A percentile compares a stretch with the other conserved stretches of the same genome.
These are phyloP conservation scores for Brachynemurus nebulosus DNA, from an alignment of 2,888 invertebrate genomes.

Conservation along the genomic window DNA sequence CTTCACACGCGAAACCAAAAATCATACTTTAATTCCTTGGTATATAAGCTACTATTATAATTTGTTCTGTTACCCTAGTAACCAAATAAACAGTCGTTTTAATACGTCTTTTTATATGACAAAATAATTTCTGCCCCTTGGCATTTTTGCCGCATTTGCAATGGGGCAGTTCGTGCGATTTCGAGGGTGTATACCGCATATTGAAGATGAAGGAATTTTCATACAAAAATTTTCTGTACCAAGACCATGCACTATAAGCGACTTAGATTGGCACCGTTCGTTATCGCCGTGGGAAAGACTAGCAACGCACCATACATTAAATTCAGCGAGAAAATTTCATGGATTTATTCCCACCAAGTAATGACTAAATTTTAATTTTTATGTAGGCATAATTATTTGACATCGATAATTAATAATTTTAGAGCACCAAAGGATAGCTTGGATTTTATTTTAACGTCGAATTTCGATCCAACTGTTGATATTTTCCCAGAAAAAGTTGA, in stretches of 20 bases:
- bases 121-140: background rate
- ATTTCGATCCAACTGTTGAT: conserved; percentile 53
- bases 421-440: conserved; percentile 52
- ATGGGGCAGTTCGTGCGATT: too few species aligned
- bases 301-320: conserved; percentile 38
- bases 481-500: conserved; percentile 49
- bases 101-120: too few species aligned
- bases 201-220: conserved; percentile 34
- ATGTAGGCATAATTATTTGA: background rate
- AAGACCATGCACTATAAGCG: conserved; percentile 20
- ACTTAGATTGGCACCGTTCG: conserved; percentile 27
- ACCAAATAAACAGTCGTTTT: too few species aligned
- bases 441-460: conserved; percentile 49
- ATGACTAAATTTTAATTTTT: background rate
- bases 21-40: too few species aligned
- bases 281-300: conserved; percentile 33
- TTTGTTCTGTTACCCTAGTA: too few species aligned
- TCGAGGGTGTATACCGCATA: conserved; percentile 29
- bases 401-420: conserved; percentile 11
- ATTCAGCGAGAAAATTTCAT: conserved; percentile 35
- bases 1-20: too few species aligned
- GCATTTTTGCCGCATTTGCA: too few species aligned
- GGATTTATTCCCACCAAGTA: conserved; percentile 28
- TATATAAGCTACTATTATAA: too few species aligned
- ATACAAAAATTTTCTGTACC: conserved; percentile 28